A percentile compares a stretch with the other conserved stretches of the same genome.
Evolutionary conservation across 2,888 invertebrate genomes (phyloP).

Genomic region (Sinelater perroti): DNA sequence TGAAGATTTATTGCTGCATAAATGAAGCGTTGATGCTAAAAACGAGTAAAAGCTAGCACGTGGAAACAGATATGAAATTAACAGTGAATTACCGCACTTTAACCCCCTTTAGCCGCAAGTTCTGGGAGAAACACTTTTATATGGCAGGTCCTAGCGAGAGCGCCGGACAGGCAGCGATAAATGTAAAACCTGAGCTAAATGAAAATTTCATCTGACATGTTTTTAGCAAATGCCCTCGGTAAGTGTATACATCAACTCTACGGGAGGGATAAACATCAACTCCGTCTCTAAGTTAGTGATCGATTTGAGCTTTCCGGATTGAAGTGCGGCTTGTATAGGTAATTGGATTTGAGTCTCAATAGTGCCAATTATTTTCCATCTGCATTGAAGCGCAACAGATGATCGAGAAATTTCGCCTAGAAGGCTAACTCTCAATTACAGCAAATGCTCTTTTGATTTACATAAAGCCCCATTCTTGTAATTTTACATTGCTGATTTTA

Average conservation of each 20-base stretch:
- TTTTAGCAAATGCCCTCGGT: conserved; percentile 17
- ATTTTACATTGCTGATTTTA: conserved; percentile 1
- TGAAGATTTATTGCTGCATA: no score
- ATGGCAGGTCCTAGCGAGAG: conserved; percentile 20
- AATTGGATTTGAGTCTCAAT: conserved; percentile 1
- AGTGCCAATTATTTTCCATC: conserved; percentile 4
- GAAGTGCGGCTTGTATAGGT: background rate
- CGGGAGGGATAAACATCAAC: background rate
- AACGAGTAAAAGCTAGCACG: conserved; percentile 27
- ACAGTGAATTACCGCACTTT: conserved; percentile 31
- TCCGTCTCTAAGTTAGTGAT: background rate
- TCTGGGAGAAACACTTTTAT: conserved; percentile 28
- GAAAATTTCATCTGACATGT: conserved; percentile 28
- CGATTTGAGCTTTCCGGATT: background rate
- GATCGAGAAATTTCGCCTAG: conserved; percentile 5
- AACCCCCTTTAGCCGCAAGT: conserved; percentile 28
- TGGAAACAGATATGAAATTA: conserved; percentile 29
- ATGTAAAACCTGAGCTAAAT: conserved; percentile 29
- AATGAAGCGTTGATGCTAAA: no score
- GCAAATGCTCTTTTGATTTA: no score
- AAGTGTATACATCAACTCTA: background rate
- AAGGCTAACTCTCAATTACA: conserved; percentile 2
- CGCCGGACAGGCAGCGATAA: conserved; percentile 23
- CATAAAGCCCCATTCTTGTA: no score
- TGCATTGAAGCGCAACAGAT: conserved; percentile 2